Conservation (phyloP, 2,888 invertebrate species). For the Tineola bisselliella region DNA sequence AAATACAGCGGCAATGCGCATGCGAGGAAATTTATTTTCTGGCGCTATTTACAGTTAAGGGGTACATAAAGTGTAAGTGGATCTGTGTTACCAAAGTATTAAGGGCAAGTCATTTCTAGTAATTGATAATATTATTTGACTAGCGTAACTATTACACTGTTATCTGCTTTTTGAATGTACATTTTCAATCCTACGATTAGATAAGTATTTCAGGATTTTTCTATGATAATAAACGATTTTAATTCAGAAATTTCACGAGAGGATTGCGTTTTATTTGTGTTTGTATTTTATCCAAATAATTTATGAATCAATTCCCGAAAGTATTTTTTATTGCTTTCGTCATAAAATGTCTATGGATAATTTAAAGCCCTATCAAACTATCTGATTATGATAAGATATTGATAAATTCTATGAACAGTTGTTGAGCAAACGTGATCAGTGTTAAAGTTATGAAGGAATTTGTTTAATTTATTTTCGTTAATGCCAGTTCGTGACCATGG, state of each 20-base stretch:
- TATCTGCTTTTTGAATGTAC: no score
- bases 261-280: neutral
- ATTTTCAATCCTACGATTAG: neutral
- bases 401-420: slow-evolving; percentile 42
- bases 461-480: slow-evolving; percentile 24
- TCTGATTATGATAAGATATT: slow-evolving; percentile 38
- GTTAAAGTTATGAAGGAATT: slow-evolving; percentile 25
- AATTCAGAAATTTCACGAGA: neutral
- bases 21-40: no score
- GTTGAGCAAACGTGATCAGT: slow-evolving; percentile 21
- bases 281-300: neutral
- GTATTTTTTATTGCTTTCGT: neutral
- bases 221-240: neutral
- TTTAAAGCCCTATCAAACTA: slow-evolving; percentile 14
- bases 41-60: no score
- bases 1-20: no score
- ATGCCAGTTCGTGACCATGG: slow-evolving; percentile 41
- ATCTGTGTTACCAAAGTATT: neutral
- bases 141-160: no score
- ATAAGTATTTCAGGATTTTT: neutral
- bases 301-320: neutral
- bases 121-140: no score
- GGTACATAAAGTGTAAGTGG: no score
- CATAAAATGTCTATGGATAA: neutral
- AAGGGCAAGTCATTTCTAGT: no score